Conservation (phyloP, 2,888 invertebrate species). For the Clostera curtula region DNA sequence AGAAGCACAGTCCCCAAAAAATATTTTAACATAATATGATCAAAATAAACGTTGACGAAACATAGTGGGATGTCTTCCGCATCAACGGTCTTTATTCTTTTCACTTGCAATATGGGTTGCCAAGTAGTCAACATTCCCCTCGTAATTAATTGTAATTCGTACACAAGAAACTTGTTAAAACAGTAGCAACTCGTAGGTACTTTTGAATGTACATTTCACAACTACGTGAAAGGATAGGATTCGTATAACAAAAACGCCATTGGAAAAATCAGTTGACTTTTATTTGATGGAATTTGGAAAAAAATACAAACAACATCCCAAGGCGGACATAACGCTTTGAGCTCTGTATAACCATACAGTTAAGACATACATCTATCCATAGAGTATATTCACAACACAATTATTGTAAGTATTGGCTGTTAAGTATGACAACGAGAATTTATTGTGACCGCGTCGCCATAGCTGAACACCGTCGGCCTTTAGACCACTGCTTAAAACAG, state of each 20-base stretch:
- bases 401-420: conserved; percentile 36
- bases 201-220: too few species aligned
- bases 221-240: background rate
- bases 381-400: conserved; percentile 55
- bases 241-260: conserved; percentile 31
- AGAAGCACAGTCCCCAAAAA: too few species aligned
- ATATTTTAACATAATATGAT: too few species aligned
- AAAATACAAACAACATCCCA: conserved; percentile 50
- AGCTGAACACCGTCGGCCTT: conserved; percentile 4
- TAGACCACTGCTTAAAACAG: too few species aligned
- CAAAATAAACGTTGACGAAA: too few species aligned
- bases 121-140: too few species aligned
- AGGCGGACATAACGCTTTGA: conserved; percentile 50
- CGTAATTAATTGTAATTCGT: too few species aligned
- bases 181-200: too few species aligned
- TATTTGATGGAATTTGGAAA: conserved; percentile 64
- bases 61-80: too few species aligned
- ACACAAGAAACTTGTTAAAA: too few species aligned
- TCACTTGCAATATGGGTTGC: too few species aligned
- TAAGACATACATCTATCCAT: conserved; percentile 29
- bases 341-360: conserved; percentile 46
- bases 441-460: conserved; percentile 32
- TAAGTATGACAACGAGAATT: conserved; percentile 46
- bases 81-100: too few species aligned
- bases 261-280: conserved; percentile 56